phyloP scores from a whole-genome alignment of 2,113 vertebrate species.

The Catagonus wagneri region DNA sequence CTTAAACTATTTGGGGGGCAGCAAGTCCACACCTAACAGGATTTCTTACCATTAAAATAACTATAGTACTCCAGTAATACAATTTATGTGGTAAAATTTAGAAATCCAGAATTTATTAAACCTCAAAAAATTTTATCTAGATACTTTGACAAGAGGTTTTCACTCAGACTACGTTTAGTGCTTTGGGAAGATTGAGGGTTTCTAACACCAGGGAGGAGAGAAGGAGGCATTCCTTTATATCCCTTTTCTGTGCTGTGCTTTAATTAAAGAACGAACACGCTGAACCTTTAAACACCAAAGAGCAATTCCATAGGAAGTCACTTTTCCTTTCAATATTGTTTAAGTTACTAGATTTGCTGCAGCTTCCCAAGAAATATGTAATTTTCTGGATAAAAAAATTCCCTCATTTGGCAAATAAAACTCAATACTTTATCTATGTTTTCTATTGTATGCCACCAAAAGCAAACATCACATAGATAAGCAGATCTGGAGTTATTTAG shows the following conservation, averaged over 20 bases:
- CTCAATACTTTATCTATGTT: slow-evolving; percentile 93
- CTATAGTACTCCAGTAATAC: not conserved
- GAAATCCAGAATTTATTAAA: not conserved
- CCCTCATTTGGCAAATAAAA: slow-evolving; percentile 92
- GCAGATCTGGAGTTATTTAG: slow-evolving; percentile 65
- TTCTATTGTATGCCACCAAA: slow-evolving; percentile 93
- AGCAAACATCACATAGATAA: slow-evolving; percentile 93
- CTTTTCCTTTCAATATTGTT: not conserved
- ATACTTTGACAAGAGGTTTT: not conserved
- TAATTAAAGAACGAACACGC: not conserved
- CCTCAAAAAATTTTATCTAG: not conserved
- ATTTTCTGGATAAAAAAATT: slow-evolving; percentile 87
- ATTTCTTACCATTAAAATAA: not conserved
- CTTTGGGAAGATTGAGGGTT: not conserved
- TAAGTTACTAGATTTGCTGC: not conserved
- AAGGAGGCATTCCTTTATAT: rapidly evolving
- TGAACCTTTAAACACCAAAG: not conserved
- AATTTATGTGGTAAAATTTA: not conserved
- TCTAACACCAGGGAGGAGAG: not conserved
- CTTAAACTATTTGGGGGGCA: not conserved
- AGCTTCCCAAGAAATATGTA: not conserved
- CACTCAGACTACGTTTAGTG: not conserved
- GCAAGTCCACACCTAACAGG: not conserved
- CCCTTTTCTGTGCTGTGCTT: not conserved
- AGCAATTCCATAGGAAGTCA: not conserved